Evolutionary conservation across 2,888 invertebrate species (phyloP).

Genomic region (Pseudeuparius sepicola): DNA sequence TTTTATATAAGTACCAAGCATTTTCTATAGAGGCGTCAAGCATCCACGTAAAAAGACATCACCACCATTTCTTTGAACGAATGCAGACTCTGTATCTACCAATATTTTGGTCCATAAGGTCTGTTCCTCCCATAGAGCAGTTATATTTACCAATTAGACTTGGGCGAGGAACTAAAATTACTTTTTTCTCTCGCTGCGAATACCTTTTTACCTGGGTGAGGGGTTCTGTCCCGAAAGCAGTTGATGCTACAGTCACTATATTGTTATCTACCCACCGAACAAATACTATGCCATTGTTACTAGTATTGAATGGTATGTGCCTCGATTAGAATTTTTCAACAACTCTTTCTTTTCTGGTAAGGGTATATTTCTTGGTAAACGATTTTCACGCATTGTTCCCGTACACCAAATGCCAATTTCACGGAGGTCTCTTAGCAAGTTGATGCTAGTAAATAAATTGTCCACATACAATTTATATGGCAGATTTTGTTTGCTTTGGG

Average conservation of each 20-base stretch:
- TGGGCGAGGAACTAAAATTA: slow-evolving; percentile 7
- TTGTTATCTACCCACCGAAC: no score
- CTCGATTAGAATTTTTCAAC: slow-evolving; percentile 1
- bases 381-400: slow-evolving; percentile 23
- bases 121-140: slow-evolving; percentile 12
- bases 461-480: slow-evolving; percentile 24
- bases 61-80: slow-evolving; percentile 8
- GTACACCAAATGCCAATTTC: slow-evolving; percentile 21
- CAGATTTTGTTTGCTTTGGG: slow-evolving; percentile 15
- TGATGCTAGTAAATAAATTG: slow-evolving; percentile 26
- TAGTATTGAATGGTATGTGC: slow-evolving; percentile 4
- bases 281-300: no score
- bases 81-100: slow-evolving; percentile 6
- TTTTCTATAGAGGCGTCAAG: slow-evolving; percentile 14
- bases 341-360: slow-evolving; percentile 7
- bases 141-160: slow-evolving; percentile 11
- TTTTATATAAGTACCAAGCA: slow-evolving; percentile 11
- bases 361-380: slow-evolving; percentile 16
- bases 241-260: slow-evolving; percentile 14
- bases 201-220: slow-evolving; percentile 6
- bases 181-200: slow-evolving; percentile 9
- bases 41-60: slow-evolving; percentile 10
- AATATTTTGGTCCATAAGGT: slow-evolving; percentile 13
- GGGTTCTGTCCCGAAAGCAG: slow-evolving; percentile 10
- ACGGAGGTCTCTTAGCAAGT: slow-evolving; percentile 21